Evolutionary conservation across 2,113 vertebrate species (phyloP).

Genomic region (Neolamprologus devosi): DNA sequence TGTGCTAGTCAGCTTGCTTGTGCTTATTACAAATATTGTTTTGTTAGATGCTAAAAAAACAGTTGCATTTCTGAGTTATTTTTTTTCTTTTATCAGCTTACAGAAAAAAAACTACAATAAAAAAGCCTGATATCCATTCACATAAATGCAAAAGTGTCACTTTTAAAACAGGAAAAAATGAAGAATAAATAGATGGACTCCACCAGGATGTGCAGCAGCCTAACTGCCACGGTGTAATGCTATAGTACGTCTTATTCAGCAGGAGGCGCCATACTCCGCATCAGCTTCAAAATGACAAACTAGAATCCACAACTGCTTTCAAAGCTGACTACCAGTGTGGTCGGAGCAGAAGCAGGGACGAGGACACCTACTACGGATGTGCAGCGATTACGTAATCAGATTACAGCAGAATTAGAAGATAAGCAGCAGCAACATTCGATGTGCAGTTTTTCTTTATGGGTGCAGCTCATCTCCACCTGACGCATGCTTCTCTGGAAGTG

Average conservation of each 20-base stretch:
- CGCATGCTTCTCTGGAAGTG: not conserved
- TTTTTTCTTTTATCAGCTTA: not conserved
- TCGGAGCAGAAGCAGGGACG: not conserved
- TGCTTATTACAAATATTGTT: not conserved
- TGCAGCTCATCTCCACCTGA: not conserved
- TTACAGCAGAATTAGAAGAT: slow-evolving; percentile 27
- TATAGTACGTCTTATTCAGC: not conserved
- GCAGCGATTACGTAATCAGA: slow-evolving; percentile 12
- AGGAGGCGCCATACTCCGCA: slow-evolving; percentile 16
- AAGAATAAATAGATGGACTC: not conserved
- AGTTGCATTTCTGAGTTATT: not conserved
- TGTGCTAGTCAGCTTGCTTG: not conserved
- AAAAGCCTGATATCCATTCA: not conserved
- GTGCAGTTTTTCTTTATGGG: not conserved
- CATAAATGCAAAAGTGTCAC: not conserved
- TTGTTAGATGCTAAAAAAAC: not conserved
- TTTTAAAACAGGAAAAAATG: not conserved
- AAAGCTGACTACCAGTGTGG: not conserved
- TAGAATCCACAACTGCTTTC: not conserved
- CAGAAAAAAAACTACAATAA: not conserved
- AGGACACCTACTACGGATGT: not conserved
- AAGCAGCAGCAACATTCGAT: not conserved
- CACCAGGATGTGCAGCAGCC: not conserved
- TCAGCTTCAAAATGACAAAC: not conserved
- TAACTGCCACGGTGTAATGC: not conserved